These are phyloP conservation scores for Exephanes ischioxanthus DNA, from an alignment of 2,888 invertebrate genomes.

Conservation along the genomic window DNA sequence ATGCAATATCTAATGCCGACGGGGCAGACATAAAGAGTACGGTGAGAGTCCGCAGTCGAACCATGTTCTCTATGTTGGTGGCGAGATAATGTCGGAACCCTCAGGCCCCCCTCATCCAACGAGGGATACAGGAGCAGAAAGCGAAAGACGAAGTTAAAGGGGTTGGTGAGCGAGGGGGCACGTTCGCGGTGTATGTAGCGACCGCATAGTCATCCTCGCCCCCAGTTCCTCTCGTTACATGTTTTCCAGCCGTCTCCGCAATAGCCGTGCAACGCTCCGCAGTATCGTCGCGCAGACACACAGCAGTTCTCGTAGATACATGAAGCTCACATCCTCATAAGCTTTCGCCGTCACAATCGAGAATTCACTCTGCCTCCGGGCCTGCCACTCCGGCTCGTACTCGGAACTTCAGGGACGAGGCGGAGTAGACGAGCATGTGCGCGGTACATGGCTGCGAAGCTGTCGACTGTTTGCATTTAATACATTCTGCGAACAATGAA, in stretches of 20 bases:
- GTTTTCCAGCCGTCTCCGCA: conserved; percentile 29
- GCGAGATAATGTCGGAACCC: background rate
- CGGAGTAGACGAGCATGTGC: conserved; percentile 31
- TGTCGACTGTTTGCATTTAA: conserved; percentile 33
- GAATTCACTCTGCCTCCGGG: conserved; percentile 49
- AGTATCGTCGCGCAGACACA: conserved; percentile 1
- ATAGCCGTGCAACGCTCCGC: conserved; percentile 19
- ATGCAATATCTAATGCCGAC: background rate
- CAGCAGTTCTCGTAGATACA: conserved; percentile 12
- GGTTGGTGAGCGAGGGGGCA: background rate
- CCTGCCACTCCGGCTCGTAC: conserved; percentile 30
- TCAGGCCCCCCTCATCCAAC: background rate
- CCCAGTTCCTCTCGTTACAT: conserved; percentile 30
- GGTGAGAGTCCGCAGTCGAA: background rate
- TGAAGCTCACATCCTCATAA: background rate
- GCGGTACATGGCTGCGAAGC: conserved; percentile 23
- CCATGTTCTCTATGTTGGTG: background rate
- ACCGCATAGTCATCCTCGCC: conserved; percentile 34
- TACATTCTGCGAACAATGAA: conserved; percentile 66
- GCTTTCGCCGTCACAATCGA: conserved; percentile 44
- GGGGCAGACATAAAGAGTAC: background rate
- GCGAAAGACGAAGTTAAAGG: conserved; percentile 1
- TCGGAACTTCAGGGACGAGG: conserved; percentile 7
- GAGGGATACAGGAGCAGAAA: background rate
- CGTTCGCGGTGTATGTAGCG: background rate